Conservation (phyloP, 2,113 vertebrate genomes). For the Polypterus bichir region DNA sequence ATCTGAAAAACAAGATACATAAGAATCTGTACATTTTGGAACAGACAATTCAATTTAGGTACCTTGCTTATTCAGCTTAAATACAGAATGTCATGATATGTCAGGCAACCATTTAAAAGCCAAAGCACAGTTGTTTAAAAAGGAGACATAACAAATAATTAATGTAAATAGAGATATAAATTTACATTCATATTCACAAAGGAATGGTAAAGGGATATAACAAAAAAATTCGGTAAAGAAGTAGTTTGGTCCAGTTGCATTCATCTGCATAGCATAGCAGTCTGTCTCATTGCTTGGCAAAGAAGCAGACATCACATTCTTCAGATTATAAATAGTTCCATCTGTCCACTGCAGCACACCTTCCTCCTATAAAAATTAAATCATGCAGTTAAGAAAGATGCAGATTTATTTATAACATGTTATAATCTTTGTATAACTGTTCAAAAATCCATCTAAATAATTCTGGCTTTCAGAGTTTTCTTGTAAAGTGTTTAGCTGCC, state of each 20-base stretch:
- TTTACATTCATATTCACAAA: slow-evolving; percentile 77
- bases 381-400: not conserved
- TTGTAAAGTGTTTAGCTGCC: too few species aligned
- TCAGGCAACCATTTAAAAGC: too few species aligned
- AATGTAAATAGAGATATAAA: slow-evolving; percentile 19
- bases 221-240: slow-evolving; percentile 71
- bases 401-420: not conserved
- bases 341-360: slow-evolving; percentile 62
- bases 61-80: too few species aligned
- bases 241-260: slow-evolving; percentile 51
- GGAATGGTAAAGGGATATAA: slow-evolving; percentile 57
- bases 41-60: too few species aligned
- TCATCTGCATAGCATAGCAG: slow-evolving; percentile 70
- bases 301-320: slow-evolving; percentile 31
- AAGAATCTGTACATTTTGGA: too few species aligned
- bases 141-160: not conserved
- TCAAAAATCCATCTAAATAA: too few species aligned
- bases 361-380: slow-evolving; percentile 46
- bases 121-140: not conserved
- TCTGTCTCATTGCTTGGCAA: slow-evolving; percentile 57
- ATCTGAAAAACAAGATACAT: too few species aligned
- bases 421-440: too few species aligned
- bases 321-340: slow-evolving; percentile 51
- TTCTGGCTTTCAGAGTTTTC: too few species aligned
- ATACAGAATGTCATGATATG: too few species aligned